Base-by-base conservation (phyloP, 2,888 invertebrate species). In the Hipparchia sbordonii region DNA sequence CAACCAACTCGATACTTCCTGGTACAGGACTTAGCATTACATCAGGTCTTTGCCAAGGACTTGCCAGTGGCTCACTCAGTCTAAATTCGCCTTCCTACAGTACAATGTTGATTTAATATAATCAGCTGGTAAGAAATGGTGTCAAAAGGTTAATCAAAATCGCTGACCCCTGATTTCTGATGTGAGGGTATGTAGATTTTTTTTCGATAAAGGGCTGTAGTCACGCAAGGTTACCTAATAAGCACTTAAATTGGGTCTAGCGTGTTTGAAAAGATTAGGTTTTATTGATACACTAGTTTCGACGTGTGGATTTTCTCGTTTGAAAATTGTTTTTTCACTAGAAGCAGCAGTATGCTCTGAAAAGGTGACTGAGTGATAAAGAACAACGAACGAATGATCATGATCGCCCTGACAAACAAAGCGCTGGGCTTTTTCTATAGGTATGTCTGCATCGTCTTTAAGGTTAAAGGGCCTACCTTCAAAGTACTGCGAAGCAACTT, bases 61-160 rank as follows among this genome's bases (percentile, higher is more conserved):
- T 5, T 39, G 39, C 2, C 39, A 39, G 3, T 39, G 39, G 5
- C 2, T 39, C 1, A 39, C 39, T 39, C 39, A 39, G 5, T 39
- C 39, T 39, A 39, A 39, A 39, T 39, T 5, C 39, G 39, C 39
- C 39, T 56, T 13, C 56, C 56, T 2, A 56, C 56, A 23, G 23
- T 57, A 23, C 7, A 57, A 57, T 23, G 23, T 57, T 57, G 23
- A 57, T 57, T 57, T 23, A 57, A 23, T 23, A 33, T 51, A 65
- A 65, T 33, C 51, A 63, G 63, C 54, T 54, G n/a, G 2, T 45
- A 57, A 46, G 13, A 57, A 63, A 70, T 33, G 63, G 63, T 70
- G 39, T 70, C 63, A 76, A 73, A 75, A 73, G 73, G 73, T 76
- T 76, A 72, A 72, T 76, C 70, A 74, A 74, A 69, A 51, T 68